These are phyloP conservation scores for Trilocha varians DNA, from an alignment of 2,888 invertebrate genomes.

Conservation along the genomic window DNA sequence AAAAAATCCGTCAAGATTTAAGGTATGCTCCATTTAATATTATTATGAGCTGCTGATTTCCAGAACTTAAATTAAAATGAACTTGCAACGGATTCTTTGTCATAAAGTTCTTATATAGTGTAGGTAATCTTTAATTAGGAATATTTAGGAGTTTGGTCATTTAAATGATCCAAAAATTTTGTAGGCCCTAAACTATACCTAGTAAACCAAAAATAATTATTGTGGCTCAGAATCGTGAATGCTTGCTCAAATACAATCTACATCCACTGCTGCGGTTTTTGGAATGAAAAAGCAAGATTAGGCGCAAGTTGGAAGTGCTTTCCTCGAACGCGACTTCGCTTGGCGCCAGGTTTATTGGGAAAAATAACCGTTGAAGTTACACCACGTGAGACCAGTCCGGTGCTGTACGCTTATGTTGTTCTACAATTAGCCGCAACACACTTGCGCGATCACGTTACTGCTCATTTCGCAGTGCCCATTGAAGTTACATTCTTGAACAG, in stretches of 20 bases:
- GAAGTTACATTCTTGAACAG: conserved; percentile 36
- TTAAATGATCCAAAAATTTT: no score
- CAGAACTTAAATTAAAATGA: no score
- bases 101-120: no score
- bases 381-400: conserved; percentile 28
- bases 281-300: conserved; percentile 32
- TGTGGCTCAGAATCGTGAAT: conserved; percentile 38
- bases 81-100: no score
- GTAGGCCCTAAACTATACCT: no score
- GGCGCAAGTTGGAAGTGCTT: conserved; percentile 43
- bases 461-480: conserved; percentile 42
- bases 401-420: conserved; percentile 23
- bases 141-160: no score
- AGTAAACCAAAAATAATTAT: no score
- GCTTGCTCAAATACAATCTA: conserved; percentile 32
- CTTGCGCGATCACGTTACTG: conserved; percentile 39
- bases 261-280: conserved; percentile 39
- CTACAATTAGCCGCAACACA: conserved; percentile 44
- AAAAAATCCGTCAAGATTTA: conserved; percentile 22
- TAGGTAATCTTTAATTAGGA: no score
- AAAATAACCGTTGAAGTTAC: conserved; percentile 30
- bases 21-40: no score
- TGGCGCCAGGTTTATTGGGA: conserved; percentile 40
- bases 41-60: no score
- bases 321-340: conserved; percentile 38